phyloP scores from a whole-genome alignment of 2,113 vertebrate species.

The Mormyrus iriodes region DNA sequence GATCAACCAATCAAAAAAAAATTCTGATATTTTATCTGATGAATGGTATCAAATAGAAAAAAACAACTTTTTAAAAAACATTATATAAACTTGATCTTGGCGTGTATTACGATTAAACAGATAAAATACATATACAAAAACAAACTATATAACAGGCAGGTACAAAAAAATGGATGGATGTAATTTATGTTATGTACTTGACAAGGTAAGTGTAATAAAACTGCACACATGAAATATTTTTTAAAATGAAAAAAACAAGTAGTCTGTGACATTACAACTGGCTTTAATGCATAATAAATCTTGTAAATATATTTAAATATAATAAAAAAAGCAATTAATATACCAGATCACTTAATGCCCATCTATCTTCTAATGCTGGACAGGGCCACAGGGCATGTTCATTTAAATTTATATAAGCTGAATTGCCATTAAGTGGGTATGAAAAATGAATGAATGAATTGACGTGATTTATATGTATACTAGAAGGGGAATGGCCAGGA shows the following conservation, averaged over 20 bases:
- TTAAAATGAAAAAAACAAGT: neutral
- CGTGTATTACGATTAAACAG: neutral
- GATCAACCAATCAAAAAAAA: too few relatives aligned
- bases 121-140: neutral
- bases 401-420: neutral
- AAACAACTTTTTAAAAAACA: neutral
- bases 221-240: neutral
- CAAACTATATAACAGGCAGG: neutral
- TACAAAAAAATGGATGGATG: neutral
- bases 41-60: neutral
- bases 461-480: neutral
- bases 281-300: neutral
- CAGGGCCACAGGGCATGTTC: neutral
- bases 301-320: neutral
- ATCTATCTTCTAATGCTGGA: neutral
- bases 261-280: neutral
- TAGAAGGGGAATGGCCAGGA: neutral
- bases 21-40: neutral
- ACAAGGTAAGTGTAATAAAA: neutral
- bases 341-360: neutral
- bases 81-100: neutral
- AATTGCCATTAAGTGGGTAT: neutral
- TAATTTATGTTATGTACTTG: neutral
- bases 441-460: neutral
- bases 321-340: neutral